Base-by-base conservation (phyloP, 92 coral and sea anemone genomes). In the Micromussa lordhowensis region DNA sequence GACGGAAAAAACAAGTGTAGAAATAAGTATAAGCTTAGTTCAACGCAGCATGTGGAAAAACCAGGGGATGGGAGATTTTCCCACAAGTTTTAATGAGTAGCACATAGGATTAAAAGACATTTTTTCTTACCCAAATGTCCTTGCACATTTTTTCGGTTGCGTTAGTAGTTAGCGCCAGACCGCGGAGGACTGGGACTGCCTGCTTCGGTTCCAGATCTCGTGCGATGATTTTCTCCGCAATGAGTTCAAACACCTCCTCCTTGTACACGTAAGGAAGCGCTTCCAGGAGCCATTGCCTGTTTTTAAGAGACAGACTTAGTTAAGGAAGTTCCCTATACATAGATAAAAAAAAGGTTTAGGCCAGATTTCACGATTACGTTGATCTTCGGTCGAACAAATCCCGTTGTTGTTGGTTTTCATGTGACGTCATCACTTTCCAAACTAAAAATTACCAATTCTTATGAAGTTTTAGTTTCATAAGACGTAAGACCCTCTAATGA, bases 101-200 rank as follows among this genome's bases (percentile, higher is more conserved):
- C 21, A 24, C 0, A 28, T 61, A 77, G 81, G 31, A 48, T 3
- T 4, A 48, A 21, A 7, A 19, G 29, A 68, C 70, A 3, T 22
- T 40, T 14, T 22, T n/a, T 21, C 88, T 85, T 85, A 85, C 88
- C 40, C 74, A 74, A 17, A 85, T 59, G 58, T 75, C 51, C 18
- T 0, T 19, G 38, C 88, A 85, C 74, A 85, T 85, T 13, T 35
- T 24, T 76, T 85, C 82, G 8, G 88, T 73, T 57, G 75, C 61
- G 59, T 85, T 35, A 8, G 73, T 38, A 28, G 71, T 85, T 36
- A 85, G 44, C 1, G 88, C 88, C 9, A 85, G 51, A 26, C 88
- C 88, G 21, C 80, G 82, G 28, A 85, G 81, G n/a, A 85, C 81
- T 75, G 88, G 69, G 32, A 85, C 82, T 36, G 88, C 88, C 75